Conservation (phyloP, 2,113 vertebrate genomes). For the Sprattus sprattus region DNA sequence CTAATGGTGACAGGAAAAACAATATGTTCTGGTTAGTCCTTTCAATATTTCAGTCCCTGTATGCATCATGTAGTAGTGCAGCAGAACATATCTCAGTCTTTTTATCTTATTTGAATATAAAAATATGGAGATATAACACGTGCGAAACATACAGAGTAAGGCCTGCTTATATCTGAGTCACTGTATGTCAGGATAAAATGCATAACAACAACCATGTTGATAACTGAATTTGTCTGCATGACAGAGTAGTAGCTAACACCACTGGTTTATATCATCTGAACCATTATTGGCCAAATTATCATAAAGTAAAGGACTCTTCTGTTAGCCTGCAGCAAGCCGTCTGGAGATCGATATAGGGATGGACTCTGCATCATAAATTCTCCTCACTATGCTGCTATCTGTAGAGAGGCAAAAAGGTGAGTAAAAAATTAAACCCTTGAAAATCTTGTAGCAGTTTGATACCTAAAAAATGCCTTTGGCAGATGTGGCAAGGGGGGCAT, state of each 20-base stretch:
- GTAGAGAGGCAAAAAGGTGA: not conserved
- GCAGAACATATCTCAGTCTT: no score
- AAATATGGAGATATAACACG: no score
- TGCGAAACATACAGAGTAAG: no score
- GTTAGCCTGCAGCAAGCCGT: not conserved
- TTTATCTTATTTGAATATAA: no score
- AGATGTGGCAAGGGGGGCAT: conserved; percentile 25
- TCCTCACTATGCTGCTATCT: not conserved
- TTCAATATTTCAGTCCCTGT: no score
- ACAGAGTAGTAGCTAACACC: not conserved
- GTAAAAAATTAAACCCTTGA: not conserved
- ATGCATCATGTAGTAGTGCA: no score
- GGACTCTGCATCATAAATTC: not conserved
- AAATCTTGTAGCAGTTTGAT: not conserved
- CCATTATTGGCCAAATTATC: not conserved
- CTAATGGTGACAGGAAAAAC: no score
- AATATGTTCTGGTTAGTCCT: no score
- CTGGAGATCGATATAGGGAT: not conserved
- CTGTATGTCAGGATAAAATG: no score
- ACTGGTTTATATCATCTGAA: not conserved
- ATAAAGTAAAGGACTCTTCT: not conserved
- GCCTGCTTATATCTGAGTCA: no score
- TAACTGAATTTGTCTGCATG: not conserved
- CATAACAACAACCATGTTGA: no score
- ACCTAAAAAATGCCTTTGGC: conserved; percentile 21